A percentile compares a stretch with the other conserved stretches of the same genome.
phyloP scores from a whole-genome alignment of 2,888 invertebrate species.

The Limenitis camilla region DNA sequence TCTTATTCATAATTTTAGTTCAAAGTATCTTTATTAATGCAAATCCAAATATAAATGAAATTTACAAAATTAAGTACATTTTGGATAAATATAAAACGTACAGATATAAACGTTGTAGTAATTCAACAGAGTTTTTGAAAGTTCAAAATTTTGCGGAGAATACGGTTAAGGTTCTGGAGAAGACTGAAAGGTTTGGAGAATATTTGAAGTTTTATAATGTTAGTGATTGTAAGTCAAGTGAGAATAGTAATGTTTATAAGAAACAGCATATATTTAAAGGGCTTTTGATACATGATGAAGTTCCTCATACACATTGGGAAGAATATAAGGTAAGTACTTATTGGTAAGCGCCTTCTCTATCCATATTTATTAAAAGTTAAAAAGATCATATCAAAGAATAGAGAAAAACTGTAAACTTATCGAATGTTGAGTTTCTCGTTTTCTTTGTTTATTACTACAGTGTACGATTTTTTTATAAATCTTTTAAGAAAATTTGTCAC shows the following conservation, averaged over 20 bases:
- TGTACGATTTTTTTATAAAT: no score
- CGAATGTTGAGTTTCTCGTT: no score
- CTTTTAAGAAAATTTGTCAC: no score
- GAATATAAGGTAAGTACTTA: slow-evolving; percentile 51
- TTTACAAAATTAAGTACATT: slow-evolving; percentile 34
- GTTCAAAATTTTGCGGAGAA: slow-evolving; percentile 32
- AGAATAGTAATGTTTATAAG: slow-evolving; percentile 28
- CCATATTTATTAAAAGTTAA: no score
- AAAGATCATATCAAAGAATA: no score
- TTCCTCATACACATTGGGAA: slow-evolving; percentile 53
- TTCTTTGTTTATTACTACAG: no score
- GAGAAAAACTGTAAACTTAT: no score
- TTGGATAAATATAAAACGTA: slow-evolving; percentile 31
- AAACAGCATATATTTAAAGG: slow-evolving; percentile 41
- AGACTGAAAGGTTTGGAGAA: slow-evolving; percentile 37
- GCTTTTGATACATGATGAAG: slow-evolving; percentile 39
- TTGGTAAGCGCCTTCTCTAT: background rate
- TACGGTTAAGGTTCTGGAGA: slow-evolving; percentile 36
- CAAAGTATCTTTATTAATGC: slow-evolving; percentile 31
- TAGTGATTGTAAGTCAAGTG: slow-evolving; percentile 36
- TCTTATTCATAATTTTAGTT: slow-evolving; percentile 32
- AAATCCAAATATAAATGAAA: slow-evolving; percentile 34
- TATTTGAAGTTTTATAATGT: slow-evolving; percentile 37
- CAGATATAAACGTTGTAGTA: slow-evolving; percentile 32
- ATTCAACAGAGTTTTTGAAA: slow-evolving; percentile 19